These are phyloP conservation scores for Tromatobia lineatoria DNA, from an alignment of 2,888 invertebrate species.

Conservation along the genomic window DNA sequence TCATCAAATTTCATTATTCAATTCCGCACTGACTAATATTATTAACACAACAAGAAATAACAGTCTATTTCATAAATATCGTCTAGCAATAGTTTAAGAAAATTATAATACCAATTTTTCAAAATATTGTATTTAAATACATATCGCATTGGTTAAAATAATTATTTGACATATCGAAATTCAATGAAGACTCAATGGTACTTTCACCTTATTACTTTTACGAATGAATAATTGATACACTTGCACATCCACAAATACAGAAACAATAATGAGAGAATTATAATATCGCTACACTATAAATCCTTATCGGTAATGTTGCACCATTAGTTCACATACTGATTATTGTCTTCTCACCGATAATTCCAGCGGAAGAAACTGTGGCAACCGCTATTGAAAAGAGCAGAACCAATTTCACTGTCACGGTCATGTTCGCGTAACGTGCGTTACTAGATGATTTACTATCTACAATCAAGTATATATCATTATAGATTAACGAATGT, in stretches of 20 bases:
- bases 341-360: constrained; percentile 80
- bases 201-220: not conserved
- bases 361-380: constrained; percentile 80
- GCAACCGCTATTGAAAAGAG: constrained; percentile 77
- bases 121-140: not conserved
- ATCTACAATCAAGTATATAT: not conserved
- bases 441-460: not conserved
- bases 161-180: not conserved
- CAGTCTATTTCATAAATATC: too few species aligned
- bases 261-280: not conserved
- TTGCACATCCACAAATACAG: not conserved
- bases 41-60: too few species aligned
- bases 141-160: not conserved
- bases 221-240: not conserved
- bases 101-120: too few species aligned
- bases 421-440: constrained; percentile 65
- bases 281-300: not conserved
- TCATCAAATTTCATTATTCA: too few species aligned
- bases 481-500: not conserved
- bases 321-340: constrained; percentile 35
- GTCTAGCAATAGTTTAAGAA: too few species aligned
- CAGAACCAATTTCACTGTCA: constrained; percentile 77
- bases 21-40: too few species aligned
- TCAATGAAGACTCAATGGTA: not conserved
- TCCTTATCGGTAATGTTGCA: not conserved